Base-by-base conservation (phyloP, 2,113 vertebrate genomes). In the Athene noctua region DNA sequence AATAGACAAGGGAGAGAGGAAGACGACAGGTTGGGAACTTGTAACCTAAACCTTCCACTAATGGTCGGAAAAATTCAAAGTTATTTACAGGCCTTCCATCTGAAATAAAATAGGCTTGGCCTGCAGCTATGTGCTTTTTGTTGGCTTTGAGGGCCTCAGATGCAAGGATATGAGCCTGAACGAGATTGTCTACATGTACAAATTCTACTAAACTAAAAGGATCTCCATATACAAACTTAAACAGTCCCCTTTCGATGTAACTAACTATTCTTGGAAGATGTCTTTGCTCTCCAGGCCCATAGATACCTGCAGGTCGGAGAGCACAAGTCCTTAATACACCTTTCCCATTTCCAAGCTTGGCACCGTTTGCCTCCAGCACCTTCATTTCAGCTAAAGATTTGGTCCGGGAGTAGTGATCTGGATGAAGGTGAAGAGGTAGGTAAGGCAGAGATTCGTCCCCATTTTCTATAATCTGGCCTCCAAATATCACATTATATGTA, bases 61-160 rank as follows among this genome's bases (percentile, higher is more conserved):
- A 94, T 0, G 99, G 99, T 70, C 98, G 97, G 95, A 99, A 99
- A 97, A 99, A 99, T 73, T 99, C 99, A 71, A 99, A 99, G 94
- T 99, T 99, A 96, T 99, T 99, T 54, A 99, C 97, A 0, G 99
- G 99, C 38, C 90, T 98, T 52, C 99, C 99, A 2, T 99, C 99
- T 0, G 99, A 99, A 93, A 99, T 99, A 66, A 99, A 99, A 97
- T 99, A 99, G 78, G 99, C 98, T 97, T 99, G 98, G 25, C 99
- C 99, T 4, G 99, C 98, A 8, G 99, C 98, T 27, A 97, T 16
- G 72, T 99, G 97, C 74, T 96, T 96, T 74, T 88, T 98, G 75
- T 94, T 88, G 14, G 97, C 94, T 40, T 97, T 97, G 74, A 99
- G 98, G 19, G 98, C 99, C 70, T 98, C 95, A 0, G 98, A 98